Base-by-base conservation (phyloP, 2,888 invertebrate genomes). In the Thysanoteuthis rhombus region DNA sequence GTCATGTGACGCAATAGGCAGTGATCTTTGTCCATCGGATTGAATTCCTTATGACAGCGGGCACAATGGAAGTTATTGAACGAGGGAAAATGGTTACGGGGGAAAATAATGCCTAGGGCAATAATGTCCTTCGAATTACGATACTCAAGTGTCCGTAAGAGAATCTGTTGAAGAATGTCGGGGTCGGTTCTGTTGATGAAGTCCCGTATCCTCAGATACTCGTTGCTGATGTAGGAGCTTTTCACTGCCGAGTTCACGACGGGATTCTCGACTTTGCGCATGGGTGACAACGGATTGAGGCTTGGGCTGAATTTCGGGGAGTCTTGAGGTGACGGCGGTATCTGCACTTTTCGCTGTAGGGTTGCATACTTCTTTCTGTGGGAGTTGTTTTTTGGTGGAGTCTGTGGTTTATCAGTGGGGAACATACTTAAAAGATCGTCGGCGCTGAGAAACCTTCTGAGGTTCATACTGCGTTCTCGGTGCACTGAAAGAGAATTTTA, bases 41-140 rank as follows among this genome's bases (percentile, higher is more conserved):
- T 90, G 47, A 47, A 93, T 28, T 93, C 90, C 40, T 91, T 93
- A 45, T 93, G 93, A 52, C 93, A 93, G 10, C 93, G 93, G 3
- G 58, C 93, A 93, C 93, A 93, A 38, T 93, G 93, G n/a, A 40
- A 90, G 36, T 58, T 90, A 32, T 45, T 93, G 22, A 52, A 45
- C n/a, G 93, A 52, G 3, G 93, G 90, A 47, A 90, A 93, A 25
- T 45, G 45, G 38, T 90, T 45, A 32, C 93, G 90, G 16, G 93
- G 93, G 52, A 93, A 93, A 28, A 93, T 90, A 52, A 93, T 93
- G 4, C 93, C 93, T 32, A 93, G 58, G 22, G 93, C 93, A 28
- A 93, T 93, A 22, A 93, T 93, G 52, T 93, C 90, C 32, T 93
- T 93, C 38, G 93, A 93, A 39, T 90, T 93, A 36, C 90, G 90